phyloP scores from a whole-genome alignment of 1,140 invertebrate species.

The Stenopsyche tienmushanensis region DNA sequence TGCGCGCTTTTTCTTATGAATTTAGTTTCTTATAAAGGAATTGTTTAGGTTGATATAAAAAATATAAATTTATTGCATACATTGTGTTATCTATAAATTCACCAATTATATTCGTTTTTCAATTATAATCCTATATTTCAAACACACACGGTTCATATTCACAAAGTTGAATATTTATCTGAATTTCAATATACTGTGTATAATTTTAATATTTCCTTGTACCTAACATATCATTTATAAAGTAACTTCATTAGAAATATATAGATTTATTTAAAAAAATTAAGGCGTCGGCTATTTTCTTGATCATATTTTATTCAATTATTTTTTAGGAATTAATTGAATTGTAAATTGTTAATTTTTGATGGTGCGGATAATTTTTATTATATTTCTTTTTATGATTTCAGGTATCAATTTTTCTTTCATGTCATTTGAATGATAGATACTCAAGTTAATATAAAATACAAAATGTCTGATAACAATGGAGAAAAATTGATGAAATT shows the following conservation, averaged over 20 bases:
- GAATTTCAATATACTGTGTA: too few species aligned
- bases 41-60: too few species aligned
- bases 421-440: background rate
- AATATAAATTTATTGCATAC: too few species aligned
- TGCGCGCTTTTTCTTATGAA: too few species aligned
- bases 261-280: background rate
- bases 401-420: background rate
- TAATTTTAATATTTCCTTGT: too few species aligned
- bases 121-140: too few species aligned
- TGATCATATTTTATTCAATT: background rate
- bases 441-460: background rate
- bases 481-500: slow-evolving; percentile 17
- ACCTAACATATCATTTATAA: too few species aligned
- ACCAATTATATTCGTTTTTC: too few species aligned
- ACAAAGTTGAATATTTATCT: too few species aligned
- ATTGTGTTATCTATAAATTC: too few species aligned
- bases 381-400: background rate
- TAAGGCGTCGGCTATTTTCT: background rate
- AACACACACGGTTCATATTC: too few species aligned
- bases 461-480: background rate
- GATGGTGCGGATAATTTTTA: background rate
- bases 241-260: background rate
- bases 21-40: too few species aligned
- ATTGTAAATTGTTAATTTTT: background rate
- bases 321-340: background rate